phyloP scores from a whole-genome alignment of 1,140 invertebrate genomes.

The Drosophila albomicans region DNA sequence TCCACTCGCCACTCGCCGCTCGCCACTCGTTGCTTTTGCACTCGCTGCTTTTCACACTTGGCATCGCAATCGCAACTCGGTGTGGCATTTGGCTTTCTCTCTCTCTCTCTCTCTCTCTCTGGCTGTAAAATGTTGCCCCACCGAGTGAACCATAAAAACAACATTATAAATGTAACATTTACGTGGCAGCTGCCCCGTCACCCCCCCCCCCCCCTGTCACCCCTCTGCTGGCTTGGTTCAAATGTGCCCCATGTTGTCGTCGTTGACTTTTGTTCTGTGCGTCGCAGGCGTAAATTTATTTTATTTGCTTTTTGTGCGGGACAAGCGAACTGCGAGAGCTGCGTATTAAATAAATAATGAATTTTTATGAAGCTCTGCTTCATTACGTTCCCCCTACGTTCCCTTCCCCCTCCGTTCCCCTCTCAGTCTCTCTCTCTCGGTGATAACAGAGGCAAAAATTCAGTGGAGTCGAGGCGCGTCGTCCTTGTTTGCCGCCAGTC shows the following conservation, averaged over 20 bases:
- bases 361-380: conserved; percentile 82
- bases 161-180: conserved; percentile 81
- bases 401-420: not conserved
- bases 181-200: conserved; percentile 56
- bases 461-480: conserved; percentile 8
- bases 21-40: conserved; percentile 7
- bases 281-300: conserved; percentile 77
- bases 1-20: too few species aligned
- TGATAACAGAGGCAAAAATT: not conserved
- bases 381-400: conserved; percentile 58
- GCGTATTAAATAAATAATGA: conserved; percentile 83
- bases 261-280: conserved; percentile 74
- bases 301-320: conserved; percentile 65
- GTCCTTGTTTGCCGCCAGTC: conserved; percentile 26
- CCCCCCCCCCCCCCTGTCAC: not conserved
- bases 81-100: not conserved
- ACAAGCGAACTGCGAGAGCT: conserved; percentile 44
- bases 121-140: conserved; percentile 46
- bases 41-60: not conserved
- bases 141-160: conserved; percentile 75
- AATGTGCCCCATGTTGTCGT: conserved; percentile 33
- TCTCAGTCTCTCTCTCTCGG: too few species aligned
- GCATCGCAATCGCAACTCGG: not conserved
- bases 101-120: not conserved
- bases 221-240: not conserved